phyloP scores from a whole-genome alignment of 2,113 vertebrate genomes.

The Osmerus mordax region DNA sequence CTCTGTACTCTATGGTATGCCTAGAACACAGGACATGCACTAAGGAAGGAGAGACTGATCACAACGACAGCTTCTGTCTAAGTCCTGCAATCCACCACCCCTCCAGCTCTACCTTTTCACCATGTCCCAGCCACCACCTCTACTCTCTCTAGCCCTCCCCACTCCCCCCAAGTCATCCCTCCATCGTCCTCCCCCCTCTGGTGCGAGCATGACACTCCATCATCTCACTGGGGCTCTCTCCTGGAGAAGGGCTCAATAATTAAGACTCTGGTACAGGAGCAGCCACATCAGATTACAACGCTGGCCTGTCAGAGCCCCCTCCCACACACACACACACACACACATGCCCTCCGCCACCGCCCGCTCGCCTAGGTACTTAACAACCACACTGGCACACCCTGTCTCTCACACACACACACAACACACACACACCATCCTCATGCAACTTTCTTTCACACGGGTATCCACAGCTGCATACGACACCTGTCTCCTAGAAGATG shows the following conservation, averaged over 20 bases:
- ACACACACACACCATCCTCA: neutral
- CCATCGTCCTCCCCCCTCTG: neutral
- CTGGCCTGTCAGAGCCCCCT: neutral
- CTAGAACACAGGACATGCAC: no score
- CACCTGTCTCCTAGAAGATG: no score
- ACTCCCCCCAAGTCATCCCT: neutral
- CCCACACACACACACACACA: no score
- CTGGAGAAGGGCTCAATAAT: constrained; percentile 40
- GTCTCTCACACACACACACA: neutral
- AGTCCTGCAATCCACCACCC: no score
- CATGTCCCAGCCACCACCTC: neutral
- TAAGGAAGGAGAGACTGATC: no score
- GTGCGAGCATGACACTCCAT: constrained; percentile 17
- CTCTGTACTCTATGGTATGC: no score
- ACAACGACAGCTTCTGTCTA: no score
- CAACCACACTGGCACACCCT: neutral
- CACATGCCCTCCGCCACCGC: neutral
- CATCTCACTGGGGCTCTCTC: constrained; percentile 23
- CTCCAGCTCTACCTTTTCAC: neutral
- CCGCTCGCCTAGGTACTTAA: neutral
- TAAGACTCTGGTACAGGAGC: constrained; percentile 28
- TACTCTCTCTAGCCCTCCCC: neutral
- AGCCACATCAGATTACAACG: constrained; percentile 4
- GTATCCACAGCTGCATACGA: neutral
- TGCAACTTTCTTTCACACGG: neutral